Evolutionary conservation across 2,888 invertebrate genomes (phyloP).

Genomic region (Drosophila kanekoi): DNA sequence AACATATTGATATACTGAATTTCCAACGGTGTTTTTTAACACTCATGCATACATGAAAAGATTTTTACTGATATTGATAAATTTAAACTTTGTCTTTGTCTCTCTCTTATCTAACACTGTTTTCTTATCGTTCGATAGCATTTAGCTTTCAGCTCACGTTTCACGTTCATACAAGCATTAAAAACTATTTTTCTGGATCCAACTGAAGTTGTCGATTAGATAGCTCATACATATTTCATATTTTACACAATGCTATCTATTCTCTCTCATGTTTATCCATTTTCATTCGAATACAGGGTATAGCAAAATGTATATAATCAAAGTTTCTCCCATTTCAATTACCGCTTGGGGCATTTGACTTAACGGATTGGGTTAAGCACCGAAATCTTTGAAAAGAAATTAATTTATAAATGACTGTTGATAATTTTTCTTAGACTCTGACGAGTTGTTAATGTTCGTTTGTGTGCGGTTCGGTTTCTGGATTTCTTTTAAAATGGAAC

Average conservation of each 20-base stretch:
- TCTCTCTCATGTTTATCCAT: no score
- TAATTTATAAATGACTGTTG: conserved; percentile 5
- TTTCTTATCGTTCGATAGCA: conserved; percentile 18
- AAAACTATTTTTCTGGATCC: conserved; percentile 9
- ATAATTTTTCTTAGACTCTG: background rate
- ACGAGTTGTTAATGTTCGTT: background rate
- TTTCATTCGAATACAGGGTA: no score
- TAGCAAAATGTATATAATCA: conserved; percentile 1
- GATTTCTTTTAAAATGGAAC: background rate
- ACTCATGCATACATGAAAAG: no score
- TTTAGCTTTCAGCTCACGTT: conserved; percentile 5
- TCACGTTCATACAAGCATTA: background rate
- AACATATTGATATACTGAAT: no score
- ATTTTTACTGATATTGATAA: background rate
- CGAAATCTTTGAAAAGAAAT: conserved; percentile 10
- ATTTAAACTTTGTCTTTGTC: background rate
- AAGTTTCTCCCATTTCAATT: conserved; percentile 14
- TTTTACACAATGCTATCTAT: no score
- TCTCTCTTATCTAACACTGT: conserved; percentile 4
- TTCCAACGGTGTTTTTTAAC: no score
- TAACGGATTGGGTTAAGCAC: conserved; percentile 2
- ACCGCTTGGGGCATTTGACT: conserved; percentile 20
- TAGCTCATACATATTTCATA: background rate
- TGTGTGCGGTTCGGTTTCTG: background rate
- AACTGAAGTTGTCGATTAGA: conserved; percentile 17